Base-by-base conservation (phyloP, 2,888 invertebrate genomes). In the Caenorhabditis afra region DNA sequence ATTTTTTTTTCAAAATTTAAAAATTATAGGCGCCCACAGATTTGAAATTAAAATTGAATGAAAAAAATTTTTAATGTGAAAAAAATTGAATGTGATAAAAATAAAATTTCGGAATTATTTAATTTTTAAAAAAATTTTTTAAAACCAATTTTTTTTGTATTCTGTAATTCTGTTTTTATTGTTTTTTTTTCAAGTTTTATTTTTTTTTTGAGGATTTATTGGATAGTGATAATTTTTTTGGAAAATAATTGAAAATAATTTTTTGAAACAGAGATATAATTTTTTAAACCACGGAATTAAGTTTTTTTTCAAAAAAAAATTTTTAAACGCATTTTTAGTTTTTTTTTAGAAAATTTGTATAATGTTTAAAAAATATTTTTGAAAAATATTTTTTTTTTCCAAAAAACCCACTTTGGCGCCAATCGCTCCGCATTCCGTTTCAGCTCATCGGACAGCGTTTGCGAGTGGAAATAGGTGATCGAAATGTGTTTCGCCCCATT, bases 381-480 rank as follows among this genome's bases (percentile, higher is more conserved):
- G 16, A 37, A 20, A 22, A 10, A 3, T 5, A 4, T 20, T 29
- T 41, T 23, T 18, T 20, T n/a, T 18, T n/a, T n/a, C n/a, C n/a
- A n/a, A n/a, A 16, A 47, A 47, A 57, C 73, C 44, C 29, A 85
- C 85, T 80, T 81, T 22, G 86, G 86, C 20, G 79, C 81, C 29
- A 88, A 65, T 5, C 95, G 94, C 89, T 94, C 93, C 0, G 96
- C 95, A 91, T 96, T 96, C 90, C 94, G 94, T 90, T 96, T 96
- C 87, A 96, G 92, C 90, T 96, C 96, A 89, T 95, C 94, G 89
- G 96, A 95, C 82, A 96, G 92, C 0, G 96, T 96, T 77, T 95
- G 93, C 11, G 96, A 87, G 73, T 88, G 88, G 55, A 87, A 85
- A 58, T 85, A 83, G 1, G 88, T 87, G 23, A 87, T 74, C 35